A percentile compares a stretch with the other conserved stretches of the same genome.
phyloP scores from a whole-genome alignment of 2,113 vertebrate species.

The Malurus cyaneus region DNA sequence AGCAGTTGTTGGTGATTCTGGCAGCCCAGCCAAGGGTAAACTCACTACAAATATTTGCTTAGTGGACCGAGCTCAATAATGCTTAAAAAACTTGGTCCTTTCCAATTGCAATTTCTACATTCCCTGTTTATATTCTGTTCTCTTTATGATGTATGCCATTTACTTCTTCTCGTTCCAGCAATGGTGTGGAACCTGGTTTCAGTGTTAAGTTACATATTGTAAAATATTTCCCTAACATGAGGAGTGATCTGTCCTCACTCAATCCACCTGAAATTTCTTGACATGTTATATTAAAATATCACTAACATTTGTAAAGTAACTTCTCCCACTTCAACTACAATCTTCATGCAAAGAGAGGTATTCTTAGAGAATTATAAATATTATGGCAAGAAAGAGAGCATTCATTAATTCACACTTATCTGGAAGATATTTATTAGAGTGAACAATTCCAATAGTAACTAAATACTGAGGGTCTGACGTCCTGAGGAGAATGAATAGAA shows the following conservation, averaged over 20 bases:
- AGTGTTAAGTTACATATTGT: neutral
- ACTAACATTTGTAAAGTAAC: neutral
- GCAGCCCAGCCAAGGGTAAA: neutral
- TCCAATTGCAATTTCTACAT: neutral
- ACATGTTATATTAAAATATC: neutral
- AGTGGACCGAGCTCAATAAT: neutral
- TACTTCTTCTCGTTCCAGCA: neutral
- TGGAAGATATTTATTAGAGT: neutral
- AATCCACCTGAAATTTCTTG: neutral
- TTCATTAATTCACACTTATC: neutral
- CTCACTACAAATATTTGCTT: neutral
- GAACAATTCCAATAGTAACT: neutral
- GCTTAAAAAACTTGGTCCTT: neutral
- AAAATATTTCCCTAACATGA: neutral
- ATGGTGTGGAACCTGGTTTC: neutral
- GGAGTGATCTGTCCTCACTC: no score
- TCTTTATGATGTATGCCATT: neutral
- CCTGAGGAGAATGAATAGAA: neutral
- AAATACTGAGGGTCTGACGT: neutral
- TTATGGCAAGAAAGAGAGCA: neutral
- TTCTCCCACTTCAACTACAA: neutral
- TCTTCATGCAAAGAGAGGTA: neutral
- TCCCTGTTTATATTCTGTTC: neutral
- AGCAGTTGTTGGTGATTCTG: neutral
- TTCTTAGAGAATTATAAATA: neutral